phyloP scores from a whole-genome alignment of 1,140 invertebrate species.

The Drosophila mayri region DNA sequence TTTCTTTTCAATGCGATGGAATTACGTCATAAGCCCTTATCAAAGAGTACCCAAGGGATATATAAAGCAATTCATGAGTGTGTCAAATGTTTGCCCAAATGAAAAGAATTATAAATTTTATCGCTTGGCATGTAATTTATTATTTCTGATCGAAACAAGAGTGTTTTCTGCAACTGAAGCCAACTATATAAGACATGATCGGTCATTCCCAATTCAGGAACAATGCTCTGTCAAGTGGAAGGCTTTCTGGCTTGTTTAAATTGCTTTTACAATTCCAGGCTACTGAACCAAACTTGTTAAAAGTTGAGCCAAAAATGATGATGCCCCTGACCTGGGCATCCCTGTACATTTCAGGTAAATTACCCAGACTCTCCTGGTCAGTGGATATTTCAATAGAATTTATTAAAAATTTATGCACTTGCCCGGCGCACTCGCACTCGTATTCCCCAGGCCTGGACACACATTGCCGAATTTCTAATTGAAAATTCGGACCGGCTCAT shows the following conservation, averaged over 20 bases:
- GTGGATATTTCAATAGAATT: slow-evolving; percentile 48
- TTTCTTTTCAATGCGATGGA: neutral
- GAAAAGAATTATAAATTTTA: neutral
- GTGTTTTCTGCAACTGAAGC: neutral
- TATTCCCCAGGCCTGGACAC: slow-evolving; percentile 48
- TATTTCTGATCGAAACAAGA: neutral
- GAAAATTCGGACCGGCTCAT: slow-evolving; percentile 66
- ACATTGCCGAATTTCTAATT: slow-evolving; percentile 68
- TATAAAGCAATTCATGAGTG: neutral
- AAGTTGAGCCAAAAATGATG: slow-evolving; percentile 4
- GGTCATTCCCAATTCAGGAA: neutral
- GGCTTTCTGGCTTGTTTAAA: slow-evolving; percentile 6
- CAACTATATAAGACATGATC: neutral
- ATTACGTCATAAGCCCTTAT: neutral
- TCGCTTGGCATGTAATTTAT: neutral
- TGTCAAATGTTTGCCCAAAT: neutral
- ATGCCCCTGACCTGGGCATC: neutral
- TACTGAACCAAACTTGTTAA: slow-evolving; percentile 1
- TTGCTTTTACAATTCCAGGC: slow-evolving; percentile 16
- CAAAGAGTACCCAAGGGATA: too few species aligned
- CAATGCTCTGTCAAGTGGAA: neutral
- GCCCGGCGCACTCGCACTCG: slow-evolving; percentile 20
- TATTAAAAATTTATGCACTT: slow-evolving; percentile 71
- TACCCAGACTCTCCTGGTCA: slow-evolving; percentile 13
- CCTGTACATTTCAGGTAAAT: slow-evolving; percentile 35